These are phyloP conservation scores for Gadopsis bispinosus DNA, from an alignment of 2,797 vertebrate genomes.

Conservation along the genomic window DNA sequence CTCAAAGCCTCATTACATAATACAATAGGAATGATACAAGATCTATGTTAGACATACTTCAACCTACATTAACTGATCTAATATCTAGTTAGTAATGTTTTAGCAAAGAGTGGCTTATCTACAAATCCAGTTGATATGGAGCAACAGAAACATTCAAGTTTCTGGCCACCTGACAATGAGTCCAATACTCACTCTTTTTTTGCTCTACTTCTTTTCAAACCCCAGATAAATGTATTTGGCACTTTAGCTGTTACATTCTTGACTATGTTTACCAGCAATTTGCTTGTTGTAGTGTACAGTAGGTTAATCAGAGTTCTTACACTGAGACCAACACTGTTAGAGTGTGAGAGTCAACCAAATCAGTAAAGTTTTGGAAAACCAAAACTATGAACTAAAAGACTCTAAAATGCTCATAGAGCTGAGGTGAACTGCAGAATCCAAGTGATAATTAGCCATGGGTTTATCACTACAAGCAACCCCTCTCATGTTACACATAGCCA, in stretches of 20 bases:
- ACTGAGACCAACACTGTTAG: too few relatives aligned
- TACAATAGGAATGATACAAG: neutral
- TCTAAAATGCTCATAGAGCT: neutral
- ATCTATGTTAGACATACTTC: neutral
- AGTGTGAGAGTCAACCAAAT: neutral
- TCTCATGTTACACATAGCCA: too few relatives aligned
- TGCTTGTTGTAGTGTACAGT: neutral
- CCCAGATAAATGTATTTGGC: neutral
- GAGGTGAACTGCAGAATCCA: neutral
- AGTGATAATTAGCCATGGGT: neutral
- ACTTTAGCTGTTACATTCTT: neutral
- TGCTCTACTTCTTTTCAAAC: neutral
- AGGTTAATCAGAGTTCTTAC: neutral
- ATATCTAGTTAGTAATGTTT: neutral
- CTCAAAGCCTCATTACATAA: conserved; percentile 1
- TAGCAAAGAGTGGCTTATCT: neutral
- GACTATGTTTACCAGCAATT: neutral
- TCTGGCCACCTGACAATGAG: neutral
- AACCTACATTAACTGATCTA: neutral
- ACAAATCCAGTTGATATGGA: neutral
- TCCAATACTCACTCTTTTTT: neutral
- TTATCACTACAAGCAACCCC: too few relatives aligned
- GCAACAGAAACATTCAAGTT: neutral
- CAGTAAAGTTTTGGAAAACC: neutral
- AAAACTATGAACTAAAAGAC: neutral